These are phyloP conservation scores for Chelon labrosus DNA, from an alignment of 2,797 vertebrate genomes.

Conservation along the genomic window DNA sequence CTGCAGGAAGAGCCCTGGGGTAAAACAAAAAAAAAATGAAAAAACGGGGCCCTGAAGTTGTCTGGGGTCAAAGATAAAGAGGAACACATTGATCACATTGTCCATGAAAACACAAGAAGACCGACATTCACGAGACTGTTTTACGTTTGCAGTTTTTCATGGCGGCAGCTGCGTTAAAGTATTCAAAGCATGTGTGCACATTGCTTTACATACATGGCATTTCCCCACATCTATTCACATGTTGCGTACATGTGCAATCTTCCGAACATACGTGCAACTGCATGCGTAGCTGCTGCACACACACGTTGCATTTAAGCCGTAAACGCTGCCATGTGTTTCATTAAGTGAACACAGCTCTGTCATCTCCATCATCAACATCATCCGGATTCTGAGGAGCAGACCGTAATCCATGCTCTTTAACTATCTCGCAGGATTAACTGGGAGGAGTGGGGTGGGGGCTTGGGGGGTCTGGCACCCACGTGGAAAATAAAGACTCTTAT, in stretches of 20 bases:
- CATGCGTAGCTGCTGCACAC: slow-evolving; percentile 2
- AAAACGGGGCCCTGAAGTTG: background rate
- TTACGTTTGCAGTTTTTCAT: too few relatives aligned
- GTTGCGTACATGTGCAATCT: background rate
- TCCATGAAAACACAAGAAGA: background rate
- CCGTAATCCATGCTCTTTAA: slow-evolving; percentile 70
- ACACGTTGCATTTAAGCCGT: background rate
- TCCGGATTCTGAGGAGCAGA: slow-evolving; percentile 36
- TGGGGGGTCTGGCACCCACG: slow-evolving; percentile 42
- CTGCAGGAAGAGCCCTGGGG: slow-evolving; percentile 18
- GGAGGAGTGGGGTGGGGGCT: background rate
- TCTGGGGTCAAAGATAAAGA: slow-evolving; percentile 26
- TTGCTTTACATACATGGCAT: background rate
- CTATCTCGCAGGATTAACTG: slow-evolving; percentile 65
- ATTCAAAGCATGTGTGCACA: background rate
- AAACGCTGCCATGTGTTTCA: slow-evolving; percentile 50
- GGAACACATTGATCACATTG: slow-evolving; percentile 19
- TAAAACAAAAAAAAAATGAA: background rate
- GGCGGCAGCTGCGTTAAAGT: too few relatives aligned
- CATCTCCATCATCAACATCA: slow-evolving; percentile 58
- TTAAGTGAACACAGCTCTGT: slow-evolving; percentile 47
- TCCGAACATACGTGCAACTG: slow-evolving; percentile 13
- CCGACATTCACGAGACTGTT: background rate
- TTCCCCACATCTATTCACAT: background rate
- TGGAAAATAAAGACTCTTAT: slow-evolving; percentile 68